A percentile compares a stretch with the other conserved stretches of the same genome.
Evolutionary conservation across 2,113 vertebrate genomes (phyloP).

Genomic region (Steatornis caripensis): DNA sequence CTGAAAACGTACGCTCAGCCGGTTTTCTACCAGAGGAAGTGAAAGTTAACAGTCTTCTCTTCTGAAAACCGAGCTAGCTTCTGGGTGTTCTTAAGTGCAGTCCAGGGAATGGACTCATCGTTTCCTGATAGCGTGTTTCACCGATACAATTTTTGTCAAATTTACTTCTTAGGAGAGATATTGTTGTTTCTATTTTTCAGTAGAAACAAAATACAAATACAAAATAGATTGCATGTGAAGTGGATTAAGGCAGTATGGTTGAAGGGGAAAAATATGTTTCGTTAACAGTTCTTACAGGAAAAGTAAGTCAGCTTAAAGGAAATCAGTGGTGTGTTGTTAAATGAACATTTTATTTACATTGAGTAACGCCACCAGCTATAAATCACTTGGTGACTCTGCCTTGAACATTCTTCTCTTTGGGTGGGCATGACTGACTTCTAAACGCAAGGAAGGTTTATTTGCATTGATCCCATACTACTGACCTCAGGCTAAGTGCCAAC

Average conservation of each 20-base stretch:
- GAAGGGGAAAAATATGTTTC: background rate
- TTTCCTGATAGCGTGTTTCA: background rate
- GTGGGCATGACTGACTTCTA: background rate
- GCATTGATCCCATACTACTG: background rate
- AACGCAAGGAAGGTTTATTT: background rate
- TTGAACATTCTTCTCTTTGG: background rate
- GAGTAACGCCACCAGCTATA: background rate
- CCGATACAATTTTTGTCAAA: background rate
- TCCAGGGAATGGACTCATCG: background rate
- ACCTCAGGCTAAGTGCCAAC: background rate
- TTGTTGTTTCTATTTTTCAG: background rate
- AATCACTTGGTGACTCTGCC: background rate
- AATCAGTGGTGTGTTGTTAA: background rate
- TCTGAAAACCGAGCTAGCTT: background rate
- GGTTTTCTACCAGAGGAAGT: background rate
- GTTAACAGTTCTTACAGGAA: background rate
- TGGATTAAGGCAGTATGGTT: background rate
- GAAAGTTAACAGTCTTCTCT: background rate
- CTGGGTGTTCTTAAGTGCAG: background rate
- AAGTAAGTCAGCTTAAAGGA: background rate
- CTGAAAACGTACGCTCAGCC: background rate
- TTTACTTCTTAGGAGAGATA: background rate
- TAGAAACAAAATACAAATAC: background rate
- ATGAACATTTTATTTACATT: slow-evolving; percentile 1
- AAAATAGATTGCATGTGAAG: background rate